Evolutionary conservation across 2,113 vertebrate genomes (phyloP).

Genomic region (Triplophysa siluroides): DNA sequence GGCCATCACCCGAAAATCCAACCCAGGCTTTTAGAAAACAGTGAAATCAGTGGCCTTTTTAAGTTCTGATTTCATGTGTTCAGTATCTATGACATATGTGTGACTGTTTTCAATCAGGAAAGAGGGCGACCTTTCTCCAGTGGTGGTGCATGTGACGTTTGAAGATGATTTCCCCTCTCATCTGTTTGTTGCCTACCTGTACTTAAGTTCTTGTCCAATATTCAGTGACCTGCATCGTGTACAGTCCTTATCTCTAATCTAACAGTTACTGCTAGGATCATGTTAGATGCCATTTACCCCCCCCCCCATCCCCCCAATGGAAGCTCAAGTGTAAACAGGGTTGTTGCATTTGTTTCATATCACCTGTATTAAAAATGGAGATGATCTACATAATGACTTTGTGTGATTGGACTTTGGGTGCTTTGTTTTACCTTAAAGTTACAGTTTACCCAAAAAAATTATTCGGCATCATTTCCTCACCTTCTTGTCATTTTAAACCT

Average conservation of each 20-base stretch:
- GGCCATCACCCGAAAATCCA: conserved; percentile 59
- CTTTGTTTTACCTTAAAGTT: background rate
- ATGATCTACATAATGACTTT: conserved; percentile 69
- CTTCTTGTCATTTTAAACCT: too few species aligned
- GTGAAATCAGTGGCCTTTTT: conserved; percentile 56
- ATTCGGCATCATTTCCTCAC: too few species aligned
- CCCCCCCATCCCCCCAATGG: conserved; percentile 24
- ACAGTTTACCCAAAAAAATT: too few species aligned
- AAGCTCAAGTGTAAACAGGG: conserved; percentile 74
- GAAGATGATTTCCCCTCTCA: conserved; percentile 66
- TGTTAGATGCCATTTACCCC: conserved; percentile 64
- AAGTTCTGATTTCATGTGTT: conserved; percentile 59
- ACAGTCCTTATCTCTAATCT: conserved; percentile 70
- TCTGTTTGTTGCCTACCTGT: conserved; percentile 63
- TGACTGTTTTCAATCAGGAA: conserved; percentile 59
- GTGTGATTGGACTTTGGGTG: conserved; percentile 59
- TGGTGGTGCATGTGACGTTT: conserved; percentile 78
- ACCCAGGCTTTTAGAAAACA: conserved; percentile 59
- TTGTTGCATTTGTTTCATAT: conserved; percentile 80
- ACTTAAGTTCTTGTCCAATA: conserved; percentile 69
- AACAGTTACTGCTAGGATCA: conserved; percentile 70
- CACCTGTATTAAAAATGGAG: conserved; percentile 79
- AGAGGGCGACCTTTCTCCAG: conserved; percentile 67
- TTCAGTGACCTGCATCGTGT: conserved; percentile 76
- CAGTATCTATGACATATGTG: conserved; percentile 61